Base-by-base conservation (phyloP, 2,797 vertebrate species). In the Coluber constrictor region DNA sequence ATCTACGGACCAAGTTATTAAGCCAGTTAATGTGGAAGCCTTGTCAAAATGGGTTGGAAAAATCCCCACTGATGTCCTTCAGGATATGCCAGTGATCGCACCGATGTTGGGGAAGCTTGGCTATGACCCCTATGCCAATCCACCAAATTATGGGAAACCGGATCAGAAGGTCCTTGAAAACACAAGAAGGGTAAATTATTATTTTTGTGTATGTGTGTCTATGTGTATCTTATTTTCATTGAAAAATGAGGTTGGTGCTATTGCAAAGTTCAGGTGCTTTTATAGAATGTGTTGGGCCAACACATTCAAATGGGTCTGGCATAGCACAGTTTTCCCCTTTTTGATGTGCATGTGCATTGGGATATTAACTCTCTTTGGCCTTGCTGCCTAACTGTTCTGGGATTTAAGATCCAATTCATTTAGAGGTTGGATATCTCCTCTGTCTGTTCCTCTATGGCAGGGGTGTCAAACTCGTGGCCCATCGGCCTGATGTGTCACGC, bases 1-100 rank as follows among this genome's bases (percentile, higher is more conserved):
- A 94, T 99, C 99, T 70, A 99, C 99, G 86, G 99, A 99, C 96
- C 99, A 99, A 96, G 99, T 99, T 91, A 99, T 99, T 97, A 99
- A 99, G 94, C 99, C 99, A 0, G 99, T 99, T 94, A 99, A 99
- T 0, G 97, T 99, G 96, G 99, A 99, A 94, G 99, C 99, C 0
- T 97, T 99, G 93, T 99, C 99, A 29, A 99, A 99, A 96, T 99
- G 99, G 99, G 99, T 99, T 63, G 99, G 99, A 89, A 99, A 99
- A 97, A 99, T 99, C 92, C 99, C 99, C 0, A 94, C 97, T 0
- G 99, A 99, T 29, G 99, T 99, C 43, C 97, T 99, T 95, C 98
- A 98, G 93, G 99, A 99, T 95, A 99, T 99, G 99, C 98, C 99
- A 0, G 98, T 97, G 94, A 99, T 99, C 2, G 99, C 99, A 18